These are phyloP conservation scores for Forbesichthys agassizii DNA, from an alignment of 2,113 vertebrate genomes.

Conservation along the genomic window DNA sequence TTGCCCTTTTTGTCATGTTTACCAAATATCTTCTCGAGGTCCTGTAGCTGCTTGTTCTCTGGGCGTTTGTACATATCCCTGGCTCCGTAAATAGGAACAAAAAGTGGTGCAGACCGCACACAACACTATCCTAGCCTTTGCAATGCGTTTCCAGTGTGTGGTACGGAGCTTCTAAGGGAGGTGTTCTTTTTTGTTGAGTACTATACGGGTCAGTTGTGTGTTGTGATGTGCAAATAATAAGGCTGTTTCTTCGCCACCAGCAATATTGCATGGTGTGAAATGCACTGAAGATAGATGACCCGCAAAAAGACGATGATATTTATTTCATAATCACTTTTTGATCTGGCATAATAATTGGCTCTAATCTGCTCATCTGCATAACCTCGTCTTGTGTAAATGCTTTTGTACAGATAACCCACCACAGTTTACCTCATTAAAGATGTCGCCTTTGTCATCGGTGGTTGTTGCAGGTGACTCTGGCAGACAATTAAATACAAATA, in stretches of 20 bases:
- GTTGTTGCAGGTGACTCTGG: conserved; percentile 21
- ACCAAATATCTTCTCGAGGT: no score
- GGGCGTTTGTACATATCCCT: no score
- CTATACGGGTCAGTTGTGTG: background rate
- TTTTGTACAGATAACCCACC: conserved; percentile 53
- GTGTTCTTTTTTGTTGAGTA: background rate
- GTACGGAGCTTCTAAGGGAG: background rate
- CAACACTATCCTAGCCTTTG: no score
- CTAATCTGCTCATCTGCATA: conserved; percentile 50
- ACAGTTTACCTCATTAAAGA: conserved; percentile 59
- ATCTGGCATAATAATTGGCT: conserved; percentile 46
- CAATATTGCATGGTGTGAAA: conserved; percentile 17
- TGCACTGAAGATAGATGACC: conserved; percentile 38
- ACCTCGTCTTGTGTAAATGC: conserved; percentile 46
- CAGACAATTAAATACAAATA: conserved; percentile 57
- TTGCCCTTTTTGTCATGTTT: no score
- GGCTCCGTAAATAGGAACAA: no score
- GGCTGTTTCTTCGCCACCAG: conserved; percentile 11
- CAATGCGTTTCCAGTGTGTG: background rate
- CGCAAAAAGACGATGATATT: conserved; percentile 24
- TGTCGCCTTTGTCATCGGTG: conserved; percentile 48
- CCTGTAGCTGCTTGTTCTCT: no score
- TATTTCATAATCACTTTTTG: conserved; percentile 48
- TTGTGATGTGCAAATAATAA: background rate
- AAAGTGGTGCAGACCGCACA: no score